phyloP scores from a whole-genome alignment of 2,797 vertebrate species.

The Muscicapa comitata region DNA sequence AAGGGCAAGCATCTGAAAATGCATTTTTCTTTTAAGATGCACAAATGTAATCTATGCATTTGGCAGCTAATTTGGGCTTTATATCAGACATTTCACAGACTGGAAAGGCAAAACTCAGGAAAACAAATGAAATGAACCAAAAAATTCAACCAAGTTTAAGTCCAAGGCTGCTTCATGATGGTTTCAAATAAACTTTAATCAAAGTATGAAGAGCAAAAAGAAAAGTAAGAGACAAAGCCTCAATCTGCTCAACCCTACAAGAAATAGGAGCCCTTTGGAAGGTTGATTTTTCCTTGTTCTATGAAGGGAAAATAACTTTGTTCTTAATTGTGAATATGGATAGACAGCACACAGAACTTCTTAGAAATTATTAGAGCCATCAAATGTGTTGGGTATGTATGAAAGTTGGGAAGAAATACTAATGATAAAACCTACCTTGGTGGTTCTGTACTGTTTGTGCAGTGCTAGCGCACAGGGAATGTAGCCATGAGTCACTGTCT shows the following conservation, averaged over 20 bases:
- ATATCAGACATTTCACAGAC: not conserved
- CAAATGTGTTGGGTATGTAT: not conserved
- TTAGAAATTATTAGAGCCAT: not conserved
- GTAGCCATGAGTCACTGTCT: not conserved
- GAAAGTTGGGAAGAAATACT: not conserved
- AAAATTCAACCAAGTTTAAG: not conserved
- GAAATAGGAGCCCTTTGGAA: not conserved
- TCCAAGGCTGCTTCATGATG: not conserved
- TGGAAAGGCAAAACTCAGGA: not conserved
- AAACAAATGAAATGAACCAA: not conserved
- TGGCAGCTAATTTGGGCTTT: not conserved
- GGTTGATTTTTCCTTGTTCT: accelerated
- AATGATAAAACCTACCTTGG: not conserved
- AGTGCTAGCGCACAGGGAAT: not conserved
- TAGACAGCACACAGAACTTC: not conserved
- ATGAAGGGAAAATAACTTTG: not conserved
- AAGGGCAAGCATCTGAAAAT: slow-evolving; percentile 20
- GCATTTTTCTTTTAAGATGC: not conserved
- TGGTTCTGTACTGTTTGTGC: not conserved
- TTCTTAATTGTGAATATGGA: not conserved
- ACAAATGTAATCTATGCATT: not conserved
- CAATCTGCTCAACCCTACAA: not conserved
- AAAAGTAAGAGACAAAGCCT: not conserved
- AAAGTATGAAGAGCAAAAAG: not conserved
- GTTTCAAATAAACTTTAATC: not conserved